Evolutionary conservation across 2,797 vertebrate genomes (phyloP).

Genomic region (Masticophis lateralis): DNA sequence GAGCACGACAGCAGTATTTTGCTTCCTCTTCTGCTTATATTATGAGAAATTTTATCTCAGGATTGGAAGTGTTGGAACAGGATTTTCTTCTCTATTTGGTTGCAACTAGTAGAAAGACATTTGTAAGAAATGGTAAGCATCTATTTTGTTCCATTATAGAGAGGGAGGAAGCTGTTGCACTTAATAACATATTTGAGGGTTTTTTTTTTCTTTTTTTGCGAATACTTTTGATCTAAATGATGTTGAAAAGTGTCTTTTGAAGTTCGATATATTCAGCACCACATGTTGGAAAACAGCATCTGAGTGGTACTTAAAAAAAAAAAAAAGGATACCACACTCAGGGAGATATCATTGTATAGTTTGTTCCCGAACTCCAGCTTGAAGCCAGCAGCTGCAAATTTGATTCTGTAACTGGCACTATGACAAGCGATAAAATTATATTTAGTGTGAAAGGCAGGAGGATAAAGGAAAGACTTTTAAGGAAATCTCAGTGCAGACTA

Average conservation of each 20-base stretch:
- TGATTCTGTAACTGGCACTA: neutral
- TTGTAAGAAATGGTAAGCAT: neutral
- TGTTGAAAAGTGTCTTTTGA: neutral
- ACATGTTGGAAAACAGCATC: neutral
- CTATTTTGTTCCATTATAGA: neutral
- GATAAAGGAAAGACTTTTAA: neutral
- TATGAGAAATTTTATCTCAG: neutral
- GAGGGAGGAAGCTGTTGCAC: neutral
- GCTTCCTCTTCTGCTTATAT: neutral
- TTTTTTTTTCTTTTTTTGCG: neutral
- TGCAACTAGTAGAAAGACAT: neutral
- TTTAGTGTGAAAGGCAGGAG: neutral
- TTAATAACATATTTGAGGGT: neutral
- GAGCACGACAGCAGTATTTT: neutral
- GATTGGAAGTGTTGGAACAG: neutral
- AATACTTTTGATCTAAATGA: neutral
- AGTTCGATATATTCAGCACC: neutral
- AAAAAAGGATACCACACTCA: neutral
- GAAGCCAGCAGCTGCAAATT: neutral
- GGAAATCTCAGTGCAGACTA: neutral
- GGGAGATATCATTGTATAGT: neutral
- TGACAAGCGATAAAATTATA: constrained; percentile 8
- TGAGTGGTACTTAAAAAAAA: neutral
- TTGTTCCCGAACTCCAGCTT: neutral
- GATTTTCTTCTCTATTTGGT: neutral